Evolutionary conservation across 2,888 invertebrate genomes (phyloP).

Genomic region (Drosophila colorata): DNA sequence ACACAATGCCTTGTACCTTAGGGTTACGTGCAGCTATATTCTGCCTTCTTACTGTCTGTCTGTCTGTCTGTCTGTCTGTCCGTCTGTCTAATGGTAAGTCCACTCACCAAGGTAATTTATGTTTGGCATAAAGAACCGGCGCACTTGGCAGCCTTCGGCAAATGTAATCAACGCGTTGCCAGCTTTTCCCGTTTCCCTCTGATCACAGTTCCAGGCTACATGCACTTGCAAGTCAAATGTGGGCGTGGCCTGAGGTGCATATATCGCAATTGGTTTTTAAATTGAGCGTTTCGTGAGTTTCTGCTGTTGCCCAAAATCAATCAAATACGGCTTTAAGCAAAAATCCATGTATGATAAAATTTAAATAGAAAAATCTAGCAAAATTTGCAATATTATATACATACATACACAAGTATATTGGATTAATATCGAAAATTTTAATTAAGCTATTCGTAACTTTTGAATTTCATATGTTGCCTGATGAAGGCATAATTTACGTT

Average conservation of each 20-base stretch:
- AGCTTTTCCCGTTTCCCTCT: too few species aligned
- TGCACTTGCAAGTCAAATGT: too few species aligned
- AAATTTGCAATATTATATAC: too few species aligned
- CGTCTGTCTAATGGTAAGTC: conserved; percentile 10
- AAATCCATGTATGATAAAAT: too few species aligned
- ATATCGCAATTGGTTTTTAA: too few species aligned
- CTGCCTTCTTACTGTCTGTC: neutral
- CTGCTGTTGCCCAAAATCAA: too few species aligned
- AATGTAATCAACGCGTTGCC: conserved; percentile 47
- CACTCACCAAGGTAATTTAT: conserved; percentile 61
- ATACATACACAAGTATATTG: too few species aligned
- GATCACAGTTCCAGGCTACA: too few species aligned
- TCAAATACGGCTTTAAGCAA: too few species aligned
- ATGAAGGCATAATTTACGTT: conserved; percentile 22
- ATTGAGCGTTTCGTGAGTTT: too few species aligned
- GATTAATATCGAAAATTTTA: neutral
- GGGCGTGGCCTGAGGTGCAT: too few species aligned
- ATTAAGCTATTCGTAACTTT: conserved; percentile 23
- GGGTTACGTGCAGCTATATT: neutral
- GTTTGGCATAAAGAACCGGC: conserved; percentile 53
- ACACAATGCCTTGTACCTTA: conserved; percentile 29
- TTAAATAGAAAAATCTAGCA: too few species aligned
- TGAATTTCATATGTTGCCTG: conserved; percentile 12
- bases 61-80: conserved; percentile 10
- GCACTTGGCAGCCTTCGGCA: conserved; percentile 51